These are phyloP conservation scores for Noctua pronuba DNA, from an alignment of 2,888 invertebrate genomes.

Conservation along the genomic window DNA sequence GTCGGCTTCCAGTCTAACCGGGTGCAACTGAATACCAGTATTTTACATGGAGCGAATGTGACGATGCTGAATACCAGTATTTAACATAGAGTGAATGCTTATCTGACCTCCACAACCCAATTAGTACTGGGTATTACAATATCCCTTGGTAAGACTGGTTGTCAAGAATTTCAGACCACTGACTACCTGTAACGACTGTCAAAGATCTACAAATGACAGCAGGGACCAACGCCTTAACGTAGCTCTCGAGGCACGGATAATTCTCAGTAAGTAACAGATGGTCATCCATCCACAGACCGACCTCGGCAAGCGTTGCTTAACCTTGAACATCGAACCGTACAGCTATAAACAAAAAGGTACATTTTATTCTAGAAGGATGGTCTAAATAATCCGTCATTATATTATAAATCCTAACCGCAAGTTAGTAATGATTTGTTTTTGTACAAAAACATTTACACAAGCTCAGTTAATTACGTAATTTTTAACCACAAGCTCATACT, in stretches of 20 bases:
- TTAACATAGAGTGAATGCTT: too few species aligned
- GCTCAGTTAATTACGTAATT: background rate
- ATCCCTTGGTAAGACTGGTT: too few species aligned
- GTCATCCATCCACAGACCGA: background rate
- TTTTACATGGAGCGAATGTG: too few species aligned
- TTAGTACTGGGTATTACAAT: too few species aligned
- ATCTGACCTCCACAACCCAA: too few species aligned
- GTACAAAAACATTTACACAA: background rate
- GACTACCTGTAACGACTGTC: too few species aligned
- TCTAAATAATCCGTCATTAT: background rate
- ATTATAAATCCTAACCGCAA: constrained; percentile 11
- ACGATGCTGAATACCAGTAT: too few species aligned
- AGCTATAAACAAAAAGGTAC: background rate
- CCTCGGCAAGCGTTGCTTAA: background rate
- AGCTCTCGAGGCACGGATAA: background rate
- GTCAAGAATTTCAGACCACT: too few species aligned
- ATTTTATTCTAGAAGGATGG: background rate
- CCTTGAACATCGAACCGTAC: background rate
- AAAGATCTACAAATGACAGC: background rate
- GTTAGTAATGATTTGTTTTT: background rate
- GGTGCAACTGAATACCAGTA: background rate
- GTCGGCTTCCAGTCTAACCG: background rate
- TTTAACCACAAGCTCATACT: constrained; percentile 5
- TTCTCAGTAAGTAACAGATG: background rate
- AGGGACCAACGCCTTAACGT: too few species aligned